Conservation (phyloP, 1,140 invertebrate genomes). For the Formica selysi region DNA sequence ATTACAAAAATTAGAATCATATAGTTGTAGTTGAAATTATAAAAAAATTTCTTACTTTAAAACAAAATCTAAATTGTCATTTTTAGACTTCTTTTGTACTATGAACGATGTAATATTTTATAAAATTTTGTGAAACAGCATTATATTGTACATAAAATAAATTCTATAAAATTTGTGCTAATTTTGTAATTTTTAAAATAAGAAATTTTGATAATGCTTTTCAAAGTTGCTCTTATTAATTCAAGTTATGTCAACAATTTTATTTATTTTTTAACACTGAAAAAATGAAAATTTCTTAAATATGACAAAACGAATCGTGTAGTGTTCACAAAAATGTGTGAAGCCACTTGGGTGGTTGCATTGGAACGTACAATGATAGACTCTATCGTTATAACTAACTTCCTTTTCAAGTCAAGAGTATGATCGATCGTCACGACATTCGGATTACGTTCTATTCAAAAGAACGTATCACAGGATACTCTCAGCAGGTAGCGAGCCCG, state of each 20-base stretch:
- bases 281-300: not conserved
- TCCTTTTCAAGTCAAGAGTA: conserved; percentile 56
- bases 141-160: not conserved
- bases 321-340: conserved; percentile 18
- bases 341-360: conserved; percentile 31
- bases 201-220: not conserved
- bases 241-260: not conserved
- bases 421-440: conserved; percentile 49
- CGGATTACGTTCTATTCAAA: conserved; percentile 57
- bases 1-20: no score
- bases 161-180: not conserved
- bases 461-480: conserved; percentile 46
- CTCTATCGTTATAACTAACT: conserved; percentile 34
- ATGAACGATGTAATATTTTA: not conserved
- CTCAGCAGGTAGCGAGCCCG: conserved; percentile 41
- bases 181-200: not conserved
- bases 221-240: not conserved
- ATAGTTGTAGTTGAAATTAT: not conserved
- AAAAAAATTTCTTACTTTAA: not conserved
- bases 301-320: conserved; percentile 1
- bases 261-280: not conserved
- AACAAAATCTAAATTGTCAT: not conserved
- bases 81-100: not conserved
- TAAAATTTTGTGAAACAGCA: not conserved
- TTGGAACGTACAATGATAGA: conserved; percentile 47